phyloP scores from a whole-genome alignment of 2,797 vertebrate species.

The Psittacula echo region DNA sequence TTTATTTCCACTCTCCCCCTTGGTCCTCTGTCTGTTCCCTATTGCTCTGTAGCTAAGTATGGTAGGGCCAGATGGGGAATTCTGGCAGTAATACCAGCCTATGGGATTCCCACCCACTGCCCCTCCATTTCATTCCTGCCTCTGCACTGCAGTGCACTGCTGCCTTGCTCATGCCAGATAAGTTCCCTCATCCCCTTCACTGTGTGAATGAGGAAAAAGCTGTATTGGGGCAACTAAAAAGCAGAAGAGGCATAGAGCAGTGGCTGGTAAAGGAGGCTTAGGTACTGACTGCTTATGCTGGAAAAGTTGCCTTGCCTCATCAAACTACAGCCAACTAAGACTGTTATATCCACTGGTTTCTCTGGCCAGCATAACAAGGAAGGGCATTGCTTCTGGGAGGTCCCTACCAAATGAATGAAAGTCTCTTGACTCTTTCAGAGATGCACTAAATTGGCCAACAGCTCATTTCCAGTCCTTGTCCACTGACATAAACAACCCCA shows the following conservation, averaged over 20 bases:
- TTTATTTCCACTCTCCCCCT: conserved; percentile 15
- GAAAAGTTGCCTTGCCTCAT: background rate
- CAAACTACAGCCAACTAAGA: background rate
- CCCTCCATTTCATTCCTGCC: background rate
- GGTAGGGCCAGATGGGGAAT: conserved; percentile 13
- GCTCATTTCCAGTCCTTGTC: conserved; percentile 20
- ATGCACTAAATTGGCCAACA: background rate
- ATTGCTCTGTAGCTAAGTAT: background rate
- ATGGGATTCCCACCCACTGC: background rate
- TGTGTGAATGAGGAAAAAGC: background rate
- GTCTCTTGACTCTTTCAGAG: background rate
- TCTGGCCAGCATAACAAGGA: background rate
- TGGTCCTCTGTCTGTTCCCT: background rate
- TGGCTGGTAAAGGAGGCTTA: background rate
- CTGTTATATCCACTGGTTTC: background rate
- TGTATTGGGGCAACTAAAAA: background rate
- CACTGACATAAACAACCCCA: background rate
- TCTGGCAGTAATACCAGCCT: background rate
- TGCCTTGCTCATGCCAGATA: background rate
- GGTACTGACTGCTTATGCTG: background rate
- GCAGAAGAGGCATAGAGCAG: background rate
- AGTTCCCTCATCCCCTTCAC: background rate
- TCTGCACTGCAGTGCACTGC: conserved; percentile 1
- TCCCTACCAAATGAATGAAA: background rate
- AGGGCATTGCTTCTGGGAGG: background rate